A percentile compares a stretch with the other conserved stretches of the same genome.
These are phyloP conservation scores for Lymantria dispar DNA, from an alignment of 2,888 invertebrate species.

Conservation along the genomic window DNA sequence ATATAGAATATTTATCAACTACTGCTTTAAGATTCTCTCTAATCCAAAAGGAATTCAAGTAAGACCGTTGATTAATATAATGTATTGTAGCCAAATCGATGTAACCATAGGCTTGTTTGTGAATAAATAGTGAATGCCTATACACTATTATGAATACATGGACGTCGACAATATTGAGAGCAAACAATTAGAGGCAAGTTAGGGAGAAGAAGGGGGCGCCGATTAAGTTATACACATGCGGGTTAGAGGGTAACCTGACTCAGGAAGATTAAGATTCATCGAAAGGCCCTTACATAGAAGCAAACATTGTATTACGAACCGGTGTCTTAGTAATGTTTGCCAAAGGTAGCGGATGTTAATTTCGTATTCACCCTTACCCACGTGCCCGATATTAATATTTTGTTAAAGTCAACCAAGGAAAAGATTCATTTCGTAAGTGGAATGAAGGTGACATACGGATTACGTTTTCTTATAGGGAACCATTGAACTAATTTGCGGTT, in stretches of 20 bases:
- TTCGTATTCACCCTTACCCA: slow-evolving; percentile 74
- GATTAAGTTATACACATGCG: slow-evolving; percentile 81
- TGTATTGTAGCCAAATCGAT: too few relatives aligned
- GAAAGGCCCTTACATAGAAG: slow-evolving; percentile 75
- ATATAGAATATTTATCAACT: too few relatives aligned
- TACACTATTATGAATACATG: slow-evolving; percentile 55
- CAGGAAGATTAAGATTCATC: slow-evolving; percentile 80
- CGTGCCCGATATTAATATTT: slow-evolving; percentile 75
- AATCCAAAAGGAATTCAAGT: too few relatives aligned
- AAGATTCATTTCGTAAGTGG: slow-evolving; percentile 51
- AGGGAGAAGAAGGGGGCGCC: slow-evolving; percentile 61
- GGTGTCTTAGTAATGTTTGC: slow-evolving; percentile 77
- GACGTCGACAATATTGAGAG: slow-evolving; percentile 77
- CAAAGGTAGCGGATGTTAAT: slow-evolving; percentile 79
- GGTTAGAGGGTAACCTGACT: slow-evolving; percentile 77
- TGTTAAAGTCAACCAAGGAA: slow-evolving; percentile 43
- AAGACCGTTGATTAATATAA: too few relatives aligned
- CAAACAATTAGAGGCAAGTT: slow-evolving; percentile 80
- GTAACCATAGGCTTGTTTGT: not conserved
- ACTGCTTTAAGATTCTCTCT: too few relatives aligned
- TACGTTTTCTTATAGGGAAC: slow-evolving; percentile 41
- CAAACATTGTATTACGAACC: slow-evolving; percentile 78
- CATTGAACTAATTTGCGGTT: slow-evolving; percentile 74
- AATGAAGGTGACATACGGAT: slow-evolving; percentile 35
- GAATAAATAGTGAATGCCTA: not conserved